Evolutionary conservation across 2,888 invertebrate species (phyloP).

Genomic region (Parnassius mnemosyne): DNA sequence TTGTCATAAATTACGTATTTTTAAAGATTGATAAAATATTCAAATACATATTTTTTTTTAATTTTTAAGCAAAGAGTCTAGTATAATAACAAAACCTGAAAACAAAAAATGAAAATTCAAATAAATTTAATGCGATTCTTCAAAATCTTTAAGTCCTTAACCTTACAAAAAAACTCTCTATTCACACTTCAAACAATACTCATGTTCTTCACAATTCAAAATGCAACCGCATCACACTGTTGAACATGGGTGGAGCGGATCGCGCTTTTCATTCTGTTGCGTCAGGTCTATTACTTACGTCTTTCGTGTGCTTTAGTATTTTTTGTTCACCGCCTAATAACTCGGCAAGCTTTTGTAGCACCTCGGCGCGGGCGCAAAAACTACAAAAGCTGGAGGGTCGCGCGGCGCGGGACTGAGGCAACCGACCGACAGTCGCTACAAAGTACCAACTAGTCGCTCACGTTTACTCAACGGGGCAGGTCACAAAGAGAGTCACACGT

Average conservation of each 20-base stretch:
- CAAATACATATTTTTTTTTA: too few relatives aligned
- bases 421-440: conserved; percentile 19
- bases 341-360: conserved; percentile 78
- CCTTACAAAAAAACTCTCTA: conserved; percentile 11
- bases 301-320: conserved; percentile 66
- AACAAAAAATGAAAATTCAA: not conserved
- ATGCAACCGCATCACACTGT: conserved; percentile 66
- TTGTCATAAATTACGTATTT: too few relatives aligned
- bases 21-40: too few relatives aligned
- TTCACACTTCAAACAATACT: conserved; percentile 63
- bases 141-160: conserved; percentile 7
- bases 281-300: conserved; percentile 64
- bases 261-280: conserved; percentile 55
- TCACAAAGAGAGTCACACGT: conserved; percentile 27
- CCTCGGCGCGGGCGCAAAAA: conserved; percentile 78
- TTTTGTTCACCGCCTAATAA: conserved; percentile 73
- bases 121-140: conserved; percentile 4
- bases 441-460: conserved; percentile 23
- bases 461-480: conserved; percentile 39
- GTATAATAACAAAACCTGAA: not conserved
- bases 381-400: conserved; percentile 78
- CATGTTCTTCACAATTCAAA: conserved; percentile 56
- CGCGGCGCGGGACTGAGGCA: conserved; percentile 35
- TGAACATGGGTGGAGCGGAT: conserved; percentile 57
- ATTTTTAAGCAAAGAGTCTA: too few relatives aligned